Evolutionary conservation across 2,797 vertebrate genomes (phyloP).

Genomic region (Fistularia commersonii): DNA sequence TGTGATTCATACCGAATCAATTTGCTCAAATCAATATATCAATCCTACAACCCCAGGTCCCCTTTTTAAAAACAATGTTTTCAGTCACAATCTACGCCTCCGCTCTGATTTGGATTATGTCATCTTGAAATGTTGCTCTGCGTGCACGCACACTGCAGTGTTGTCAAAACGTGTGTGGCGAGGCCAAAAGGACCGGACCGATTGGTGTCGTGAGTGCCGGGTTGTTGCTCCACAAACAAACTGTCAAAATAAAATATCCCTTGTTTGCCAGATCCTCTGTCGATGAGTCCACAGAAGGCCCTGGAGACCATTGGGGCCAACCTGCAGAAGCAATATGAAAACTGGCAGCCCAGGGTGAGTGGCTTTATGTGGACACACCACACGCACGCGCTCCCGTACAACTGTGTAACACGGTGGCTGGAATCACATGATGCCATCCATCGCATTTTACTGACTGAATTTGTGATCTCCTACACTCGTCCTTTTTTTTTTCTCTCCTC

Average conservation of each 20-base stretch:
- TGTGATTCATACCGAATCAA: slow-evolving; percentile 48
- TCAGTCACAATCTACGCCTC: no score
- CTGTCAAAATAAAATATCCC: slow-evolving; percentile 3
- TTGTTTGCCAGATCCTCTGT: slow-evolving; percentile 87
- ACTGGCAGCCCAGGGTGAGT: slow-evolving; percentile 97
- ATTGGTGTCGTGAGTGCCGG: slow-evolving; percentile 1
- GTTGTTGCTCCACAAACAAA: background rate
- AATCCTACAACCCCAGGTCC: slow-evolving; percentile 25
- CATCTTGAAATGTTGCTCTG: no score
- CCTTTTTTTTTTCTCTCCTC: slow-evolving; percentile 4
- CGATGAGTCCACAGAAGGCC: slow-evolving; percentile 97
- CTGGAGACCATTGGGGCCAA: slow-evolving; percentile 97
- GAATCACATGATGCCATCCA: no score
- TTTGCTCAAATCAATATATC: slow-evolving; percentile 47
- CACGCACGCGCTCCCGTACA: background rate
- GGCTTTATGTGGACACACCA: slow-evolving; percentile 2
- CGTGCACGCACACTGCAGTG: no score
- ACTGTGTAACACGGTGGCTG: no score
- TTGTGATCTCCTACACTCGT: background rate
- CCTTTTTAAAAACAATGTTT: slow-evolving; percentile 19
- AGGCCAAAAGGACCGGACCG: no score
- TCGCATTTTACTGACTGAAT: background rate
- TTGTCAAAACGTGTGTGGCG: no score
- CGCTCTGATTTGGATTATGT: no score
- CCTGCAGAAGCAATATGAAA: slow-evolving; percentile 98